Evolutionary conservation across 2,113 vertebrate genomes (phyloP).

Genomic region (Nesogale talazaci): DNA sequence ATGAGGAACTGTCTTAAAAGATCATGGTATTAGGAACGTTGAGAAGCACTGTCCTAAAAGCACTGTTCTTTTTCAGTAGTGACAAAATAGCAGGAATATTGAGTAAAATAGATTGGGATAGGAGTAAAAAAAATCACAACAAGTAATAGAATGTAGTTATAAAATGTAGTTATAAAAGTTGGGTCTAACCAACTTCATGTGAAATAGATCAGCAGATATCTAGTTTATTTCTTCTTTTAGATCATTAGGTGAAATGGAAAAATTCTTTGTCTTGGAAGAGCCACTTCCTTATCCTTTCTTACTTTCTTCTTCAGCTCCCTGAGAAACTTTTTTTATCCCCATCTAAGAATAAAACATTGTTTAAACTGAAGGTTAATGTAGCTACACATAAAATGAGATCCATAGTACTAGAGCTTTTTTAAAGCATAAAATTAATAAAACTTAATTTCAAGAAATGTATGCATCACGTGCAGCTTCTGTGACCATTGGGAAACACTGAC

Average conservation of each 20-base stretch:
- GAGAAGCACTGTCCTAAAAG: not conserved
- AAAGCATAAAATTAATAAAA: constrained; percentile 48
- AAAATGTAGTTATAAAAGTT: not conserved
- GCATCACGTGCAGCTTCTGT: not conserved
- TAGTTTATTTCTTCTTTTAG: not conserved
- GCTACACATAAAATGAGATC: constrained; percentile 19
- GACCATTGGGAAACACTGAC: not conserved
- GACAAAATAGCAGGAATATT: not conserved
- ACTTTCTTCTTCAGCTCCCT: not conserved
- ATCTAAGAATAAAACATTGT: constrained; percentile 9
- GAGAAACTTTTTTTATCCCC: not conserved
- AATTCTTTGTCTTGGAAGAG: not conserved
- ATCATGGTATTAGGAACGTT: too few relatives aligned
- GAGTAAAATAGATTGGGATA: not conserved
- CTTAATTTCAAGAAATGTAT: not conserved
- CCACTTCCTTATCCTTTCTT: not conserved
- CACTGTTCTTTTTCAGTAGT: not conserved
- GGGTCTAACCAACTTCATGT: not conserved
- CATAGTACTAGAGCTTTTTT: not conserved
- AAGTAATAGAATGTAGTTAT: not conserved
- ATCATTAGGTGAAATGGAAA: not conserved
- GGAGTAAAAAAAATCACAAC: too few relatives aligned
- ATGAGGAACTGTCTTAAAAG: too few relatives aligned
- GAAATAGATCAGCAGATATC: not conserved
- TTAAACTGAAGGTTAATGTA: not conserved